phyloP scores from a whole-genome alignment of 2,797 vertebrate species.

The Enteromius paludinosus region DNA sequence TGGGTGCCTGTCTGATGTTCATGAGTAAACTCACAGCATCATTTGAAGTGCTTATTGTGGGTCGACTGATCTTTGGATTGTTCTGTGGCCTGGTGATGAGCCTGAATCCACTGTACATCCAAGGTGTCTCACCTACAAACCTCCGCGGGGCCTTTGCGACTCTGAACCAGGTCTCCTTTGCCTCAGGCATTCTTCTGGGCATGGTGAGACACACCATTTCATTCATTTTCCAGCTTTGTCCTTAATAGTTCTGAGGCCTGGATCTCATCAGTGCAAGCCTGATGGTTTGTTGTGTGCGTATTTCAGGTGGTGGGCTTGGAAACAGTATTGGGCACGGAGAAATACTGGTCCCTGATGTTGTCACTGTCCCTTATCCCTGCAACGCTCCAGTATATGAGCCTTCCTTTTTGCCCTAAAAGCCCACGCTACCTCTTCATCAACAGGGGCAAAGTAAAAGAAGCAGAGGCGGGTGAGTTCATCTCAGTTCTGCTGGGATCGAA shows the following conservation, averaged over 20 bases:
- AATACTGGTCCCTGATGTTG: conserved; percentile 78
- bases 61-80: conserved; percentile 78
- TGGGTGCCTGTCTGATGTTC: conserved; percentile 76
- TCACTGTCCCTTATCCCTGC: conserved; percentile 80
- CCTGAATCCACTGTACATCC: conserved; percentile 82
- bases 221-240: conserved; percentile 8
- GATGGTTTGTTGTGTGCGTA: conserved; percentile 38
- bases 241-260: conserved; percentile 26
- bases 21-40: conserved; percentile 73
- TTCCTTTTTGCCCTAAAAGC: conserved; percentile 82
- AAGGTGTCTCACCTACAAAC: conserved; percentile 79
- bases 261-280: conserved; percentile 23
- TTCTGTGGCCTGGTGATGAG: conserved; percentile 83
- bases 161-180: conserved; percentile 81
- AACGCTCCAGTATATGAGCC: conserved; percentile 73
- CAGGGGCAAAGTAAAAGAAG: conserved; percentile 69
- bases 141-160: conserved; percentile 81
- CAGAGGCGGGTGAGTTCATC: conserved; percentile 71
- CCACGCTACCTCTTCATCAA: conserved; percentile 81
- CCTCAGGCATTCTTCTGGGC: conserved; percentile 78
- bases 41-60: conserved; percentile 80
- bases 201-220: conserved; percentile 71
- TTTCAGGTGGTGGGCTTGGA: conserved; percentile 79
- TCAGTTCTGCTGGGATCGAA: not conserved
- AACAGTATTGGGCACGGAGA: conserved; percentile 74